Percentiles rank a stretch among this genome's conserved stretches.
Conservation (phyloP, 2,113 vertebrate genomes). For the Symphodus melops region DNA sequence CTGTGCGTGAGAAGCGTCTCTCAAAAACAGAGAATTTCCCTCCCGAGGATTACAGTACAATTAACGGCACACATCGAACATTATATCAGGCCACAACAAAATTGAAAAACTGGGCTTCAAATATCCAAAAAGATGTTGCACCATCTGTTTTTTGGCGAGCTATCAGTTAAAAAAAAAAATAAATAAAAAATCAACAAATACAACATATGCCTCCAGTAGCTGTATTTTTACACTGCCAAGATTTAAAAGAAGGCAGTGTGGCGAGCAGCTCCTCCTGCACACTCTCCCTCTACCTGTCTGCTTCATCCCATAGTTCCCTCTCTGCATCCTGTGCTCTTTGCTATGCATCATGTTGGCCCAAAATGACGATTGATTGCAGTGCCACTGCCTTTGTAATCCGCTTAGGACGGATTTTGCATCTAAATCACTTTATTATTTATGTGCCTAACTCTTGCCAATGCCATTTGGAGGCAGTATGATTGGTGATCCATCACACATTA, state of each 20-base stretch:
- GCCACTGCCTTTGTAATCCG: conserved; percentile 79
- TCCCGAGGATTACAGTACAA: too few species aligned
- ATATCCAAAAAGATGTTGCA: background rate
- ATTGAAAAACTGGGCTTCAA: background rate
- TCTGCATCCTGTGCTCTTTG: conserved; percentile 59
- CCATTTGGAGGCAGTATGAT: conserved; percentile 72
- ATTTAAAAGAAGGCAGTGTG: background rate
- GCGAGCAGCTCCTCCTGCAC: conserved; percentile 8
- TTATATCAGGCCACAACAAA: background rate
- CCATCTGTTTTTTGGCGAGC: background rate
- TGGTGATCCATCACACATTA: conserved; percentile 83
- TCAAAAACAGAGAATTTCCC: too few species aligned
- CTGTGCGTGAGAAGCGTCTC: too few species aligned
- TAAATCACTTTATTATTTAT: conserved; percentile 83
- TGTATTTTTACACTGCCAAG: background rate
- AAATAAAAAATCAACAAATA: background rate
- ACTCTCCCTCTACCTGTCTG: conserved; percentile 24
- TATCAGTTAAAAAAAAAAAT: background rate
- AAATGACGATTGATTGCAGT: conserved; percentile 81
- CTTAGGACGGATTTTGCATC: conserved; percentile 83
- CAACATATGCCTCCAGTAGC: background rate
- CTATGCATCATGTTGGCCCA: conserved; percentile 75
- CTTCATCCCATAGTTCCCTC: conserved; percentile 43
- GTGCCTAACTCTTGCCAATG: conserved; percentile 72
- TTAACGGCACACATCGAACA: too few species aligned